Evolutionary conservation across 2,888 invertebrate genomes (phyloP), one percentile per base, ranked within the genome.

Genomic region (Epirrhoe alternata): DNA sequence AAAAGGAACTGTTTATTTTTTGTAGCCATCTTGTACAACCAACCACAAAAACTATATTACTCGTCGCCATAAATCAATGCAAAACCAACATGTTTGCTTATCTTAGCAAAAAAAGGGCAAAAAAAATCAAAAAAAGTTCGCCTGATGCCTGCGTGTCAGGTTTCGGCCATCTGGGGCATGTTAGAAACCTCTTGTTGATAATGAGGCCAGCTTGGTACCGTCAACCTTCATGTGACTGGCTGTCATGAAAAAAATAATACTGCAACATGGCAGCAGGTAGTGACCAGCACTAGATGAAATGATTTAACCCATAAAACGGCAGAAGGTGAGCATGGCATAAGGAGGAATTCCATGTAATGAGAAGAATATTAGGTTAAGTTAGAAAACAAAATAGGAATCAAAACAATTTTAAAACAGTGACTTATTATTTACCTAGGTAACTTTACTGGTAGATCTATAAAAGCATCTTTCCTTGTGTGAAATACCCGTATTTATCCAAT

Each of bases 1-100:
- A 59, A 51, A 16, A n/a, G 24, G 17, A 51, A 17, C 45, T 59
- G 51, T 38, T 59, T 51, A 49, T 54, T 35, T 52, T 49, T 24
- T n/a, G 10, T 8, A 47, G 33, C 54, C 49, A 53, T 47, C 33
- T 55, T 57, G 55, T 54, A 59, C 61, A 72, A 64, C 8, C 61
- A n/a, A 64, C 59, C 68, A 67, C 69, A 69, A 71, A 71, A 70
- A 67, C 45, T 53, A 63, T 66, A 68, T 74, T 72, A 74, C 63
- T 76, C 72, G 56, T 38, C 74, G 61, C 66, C 69, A 72, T 76
- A 74, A 76, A 74, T 74, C 74, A 70, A 60, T 47, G 67, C 61
- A 30, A 73, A 76, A 72, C 74, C 66, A 71, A 73, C 69, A 68
- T 68, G 68, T 73, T 70, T 66, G 66, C 68, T 70, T 72, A 69